These are phyloP conservation scores for Drosophila percnosoma DNA, from an alignment of 2,888 invertebrate genomes.

Conservation along the genomic window DNA sequence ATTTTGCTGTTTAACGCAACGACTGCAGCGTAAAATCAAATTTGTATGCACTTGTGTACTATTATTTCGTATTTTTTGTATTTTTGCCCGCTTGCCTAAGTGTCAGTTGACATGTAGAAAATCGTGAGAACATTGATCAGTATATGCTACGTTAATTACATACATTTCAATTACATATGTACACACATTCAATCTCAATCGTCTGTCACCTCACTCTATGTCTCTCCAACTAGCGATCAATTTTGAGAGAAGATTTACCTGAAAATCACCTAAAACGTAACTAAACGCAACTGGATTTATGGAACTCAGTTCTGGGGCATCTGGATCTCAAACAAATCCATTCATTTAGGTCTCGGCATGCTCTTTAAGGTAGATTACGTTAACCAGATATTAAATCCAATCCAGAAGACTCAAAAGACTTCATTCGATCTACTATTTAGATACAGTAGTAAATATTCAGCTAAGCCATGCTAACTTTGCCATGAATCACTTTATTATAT, in stretches of 20 bases:
- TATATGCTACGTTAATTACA: neutral
- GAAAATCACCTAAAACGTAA: neutral
- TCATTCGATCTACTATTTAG: neutral
- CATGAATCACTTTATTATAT: neutral
- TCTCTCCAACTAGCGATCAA: neutral
- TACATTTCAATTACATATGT: neutral
- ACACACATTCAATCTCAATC: constrained; percentile 9
- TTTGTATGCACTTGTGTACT: constrained; percentile 43
- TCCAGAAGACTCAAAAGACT: neutral
- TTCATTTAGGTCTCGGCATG: neutral
- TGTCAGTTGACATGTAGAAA: neutral
- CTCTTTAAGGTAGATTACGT: neutral
- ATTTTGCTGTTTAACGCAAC: constrained; percentile 85
- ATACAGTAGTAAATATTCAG: neutral
- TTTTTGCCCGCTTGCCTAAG: constrained; percentile 40
- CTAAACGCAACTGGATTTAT: neutral
- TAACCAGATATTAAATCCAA: neutral
- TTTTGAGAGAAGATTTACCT: neutral
- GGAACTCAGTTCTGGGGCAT: neutral
- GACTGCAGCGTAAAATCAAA: constrained; percentile 69
- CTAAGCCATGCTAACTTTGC: neutral
- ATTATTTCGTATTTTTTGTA: constrained; percentile 53
- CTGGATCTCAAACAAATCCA: neutral
- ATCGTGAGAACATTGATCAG: neutral
- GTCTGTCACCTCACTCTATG: neutral